Percentiles rank a stretch among this genome's conserved stretches.
Conservation (phyloP, 53 echinoderm and acorn worm species). For the Stichopus horrens region DNA sequence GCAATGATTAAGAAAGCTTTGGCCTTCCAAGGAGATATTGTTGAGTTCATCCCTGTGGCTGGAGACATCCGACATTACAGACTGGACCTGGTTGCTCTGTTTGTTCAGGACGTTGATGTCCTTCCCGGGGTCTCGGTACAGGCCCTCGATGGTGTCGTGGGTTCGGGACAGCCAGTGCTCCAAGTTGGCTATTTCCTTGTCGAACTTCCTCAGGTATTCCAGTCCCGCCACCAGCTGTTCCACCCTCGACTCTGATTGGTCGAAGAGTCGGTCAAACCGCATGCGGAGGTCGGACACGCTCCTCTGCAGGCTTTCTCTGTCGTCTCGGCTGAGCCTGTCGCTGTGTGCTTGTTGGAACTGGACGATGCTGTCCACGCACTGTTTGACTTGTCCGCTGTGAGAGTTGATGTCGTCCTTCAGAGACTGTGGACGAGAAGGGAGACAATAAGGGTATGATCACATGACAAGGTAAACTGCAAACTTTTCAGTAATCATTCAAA, state of each 20-base stretch:
- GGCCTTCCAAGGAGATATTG: slow-evolving; percentile 72
- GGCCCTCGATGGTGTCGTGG: slow-evolving; percentile 69
- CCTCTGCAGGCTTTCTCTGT: slow-evolving; percentile 77
- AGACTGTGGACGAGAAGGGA: slow-evolving; percentile 47
- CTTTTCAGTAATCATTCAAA: too few relatives aligned
- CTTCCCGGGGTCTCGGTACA: slow-evolving; percentile 77
- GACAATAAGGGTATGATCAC: too few relatives aligned
- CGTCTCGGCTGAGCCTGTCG: slow-evolving; percentile 73
- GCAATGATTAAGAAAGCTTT: slow-evolving; percentile 84
- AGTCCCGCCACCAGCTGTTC: slow-evolving; percentile 68
- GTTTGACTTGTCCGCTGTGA: slow-evolving; percentile 67
- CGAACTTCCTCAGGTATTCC: slow-evolving; percentile 84
- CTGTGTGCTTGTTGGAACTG: slow-evolving; percentile 78
- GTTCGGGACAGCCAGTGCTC: slow-evolving; percentile 87
- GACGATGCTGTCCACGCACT: slow-evolving; percentile 73
- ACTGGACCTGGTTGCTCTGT: slow-evolving; percentile 87
- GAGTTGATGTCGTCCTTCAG: slow-evolving; percentile 78
- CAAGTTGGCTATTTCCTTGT: slow-evolving; percentile 74
- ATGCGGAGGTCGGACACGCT: slow-evolving; percentile 79
- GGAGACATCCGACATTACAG: slow-evolving; percentile 65
- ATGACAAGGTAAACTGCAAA: too few relatives aligned
- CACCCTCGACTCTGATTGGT: slow-evolving; percentile 82
- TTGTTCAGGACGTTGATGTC: slow-evolving; percentile 86
- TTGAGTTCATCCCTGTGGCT: slow-evolving; percentile 74
- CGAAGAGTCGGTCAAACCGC: slow-evolving; percentile 82